phyloP scores from a whole-genome alignment of 1,140 invertebrate species.

The Geopemphigus sp. region DNA sequence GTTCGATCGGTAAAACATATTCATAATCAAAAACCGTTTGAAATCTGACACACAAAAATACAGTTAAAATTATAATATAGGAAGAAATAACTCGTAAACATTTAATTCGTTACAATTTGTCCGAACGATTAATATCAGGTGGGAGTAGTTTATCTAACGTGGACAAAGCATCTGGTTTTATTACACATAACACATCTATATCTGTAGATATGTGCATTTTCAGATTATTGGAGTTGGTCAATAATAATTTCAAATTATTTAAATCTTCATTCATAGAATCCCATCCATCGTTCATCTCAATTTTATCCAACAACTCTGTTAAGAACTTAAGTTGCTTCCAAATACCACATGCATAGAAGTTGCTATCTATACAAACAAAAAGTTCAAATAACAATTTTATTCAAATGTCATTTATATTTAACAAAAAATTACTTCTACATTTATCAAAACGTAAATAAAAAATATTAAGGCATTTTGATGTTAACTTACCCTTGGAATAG shows the following conservation, averaged over 20 bases:
- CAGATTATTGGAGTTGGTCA: constrained; percentile 64
- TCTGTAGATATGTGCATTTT: constrained; percentile 72
- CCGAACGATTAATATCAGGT: not conserved
- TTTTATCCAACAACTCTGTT: constrained; percentile 62
- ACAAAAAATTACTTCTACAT: too few relatives aligned
- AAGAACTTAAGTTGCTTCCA: constrained; percentile 77
- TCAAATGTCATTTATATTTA: too few relatives aligned
- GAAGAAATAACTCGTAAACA: not conserved
- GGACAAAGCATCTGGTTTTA: constrained; percentile 58
- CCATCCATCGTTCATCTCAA: constrained; percentile 62
- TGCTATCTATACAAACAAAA: constrained; percentile 62
- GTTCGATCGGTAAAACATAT: constrained; percentile 53
- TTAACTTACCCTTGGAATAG: constrained; percentile 62
- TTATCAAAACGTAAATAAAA: too few relatives aligned
- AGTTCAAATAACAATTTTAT: constrained; percentile 23
- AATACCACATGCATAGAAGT: constrained; percentile 67
- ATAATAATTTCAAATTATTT: constrained; percentile 61
- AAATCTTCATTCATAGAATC: constrained; percentile 61
- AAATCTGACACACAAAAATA: constrained; percentile 56
- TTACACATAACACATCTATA: constrained; percentile 61
- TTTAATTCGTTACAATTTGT: not conserved
- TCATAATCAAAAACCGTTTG: constrained; percentile 59
- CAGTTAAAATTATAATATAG: not conserved
- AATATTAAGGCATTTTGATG: not conserved
- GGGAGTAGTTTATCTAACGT: constrained; percentile 62